Base-by-base conservation (phyloP, 2,797 vertebrate genomes). In the Sebastes matsubarae region DNA sequence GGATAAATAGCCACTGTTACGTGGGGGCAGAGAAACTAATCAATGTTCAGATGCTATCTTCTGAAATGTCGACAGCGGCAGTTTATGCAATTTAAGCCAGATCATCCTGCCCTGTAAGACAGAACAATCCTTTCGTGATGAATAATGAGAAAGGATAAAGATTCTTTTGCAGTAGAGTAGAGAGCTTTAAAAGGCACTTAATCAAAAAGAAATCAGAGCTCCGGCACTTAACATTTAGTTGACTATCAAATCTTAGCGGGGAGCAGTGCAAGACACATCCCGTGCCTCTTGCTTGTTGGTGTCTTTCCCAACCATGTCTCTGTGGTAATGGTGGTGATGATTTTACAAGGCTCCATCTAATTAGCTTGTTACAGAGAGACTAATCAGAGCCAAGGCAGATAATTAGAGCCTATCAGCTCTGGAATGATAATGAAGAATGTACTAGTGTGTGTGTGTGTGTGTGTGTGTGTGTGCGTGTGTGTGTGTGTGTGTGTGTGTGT, bases 301-400 rank as follows among this genome's bases (percentile, higher is more conserved):
- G 89, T 88, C 89, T 92, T 81, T 93, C 85, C 86, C 83, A 90
- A 72, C 77, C 86, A 79, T 83, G 92, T 94, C 92, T 94, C 93
- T 84, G 89, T 77, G 90, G 92, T 94, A 94, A 94, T 93, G 81
- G 85, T 83, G 75, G 88, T 82, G 87, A 92, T 93, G 94, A 95
- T 95, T 94, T 93, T 95, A 95, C 94, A 94, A 94, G 92, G 87
- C 94, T 92, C 88, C 88, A 88, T 93, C 91, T 94, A 95, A 95
- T 95, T 94, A 95, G 91, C 92, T 93, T 89, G 91, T 95, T 94
- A 94, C 90, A 90, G 88, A 93, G 90, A 91, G 89, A 92, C 91
- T 94, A 93, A 95, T 95, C 93, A 95, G 92, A 94, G 91, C 89
- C 91, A 92, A 91, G 90, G 89, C 90, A 93, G 91, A 95, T 94